Percentiles rank a stretch among this genome's conserved stretches.
phyloP scores from a whole-genome alignment of 2,797 vertebrate species.

The Podarcis lilfordi region DNA sequence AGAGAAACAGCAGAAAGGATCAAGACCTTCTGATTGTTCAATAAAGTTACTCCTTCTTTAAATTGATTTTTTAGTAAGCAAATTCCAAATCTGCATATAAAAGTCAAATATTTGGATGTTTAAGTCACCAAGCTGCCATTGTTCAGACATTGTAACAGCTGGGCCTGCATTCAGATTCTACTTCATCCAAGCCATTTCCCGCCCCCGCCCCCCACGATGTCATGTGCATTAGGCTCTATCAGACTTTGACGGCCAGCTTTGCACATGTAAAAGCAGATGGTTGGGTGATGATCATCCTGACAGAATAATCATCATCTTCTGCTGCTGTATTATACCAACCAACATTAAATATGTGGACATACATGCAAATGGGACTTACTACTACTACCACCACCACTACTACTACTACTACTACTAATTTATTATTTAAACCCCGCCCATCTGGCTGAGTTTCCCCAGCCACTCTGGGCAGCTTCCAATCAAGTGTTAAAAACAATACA shows the following conservation, averaged over 20 bases:
- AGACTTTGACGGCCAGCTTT: not conserved
- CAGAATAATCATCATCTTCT: not conserved
- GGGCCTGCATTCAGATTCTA: not conserved
- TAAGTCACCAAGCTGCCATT: not conserved
- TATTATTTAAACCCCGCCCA: too few relatives aligned
- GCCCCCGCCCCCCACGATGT: not conserved
- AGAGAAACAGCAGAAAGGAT: not conserved
- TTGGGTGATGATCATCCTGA: not conserved
- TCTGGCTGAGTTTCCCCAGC: too few relatives aligned
- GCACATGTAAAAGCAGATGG: not conserved
- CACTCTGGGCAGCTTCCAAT: too few relatives aligned
- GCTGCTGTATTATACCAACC: not conserved
- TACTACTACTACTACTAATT: too few relatives aligned
- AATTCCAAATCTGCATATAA: slow-evolving; percentile 5
- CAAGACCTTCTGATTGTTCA: not conserved
- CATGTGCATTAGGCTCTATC: not conserved
- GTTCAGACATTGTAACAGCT: not conserved
- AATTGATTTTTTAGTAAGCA: slow-evolving; percentile 7
- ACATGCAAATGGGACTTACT: too few relatives aligned
- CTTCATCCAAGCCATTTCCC: not conserved
- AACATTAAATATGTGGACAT: not conserved
- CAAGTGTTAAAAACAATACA: too few relatives aligned
- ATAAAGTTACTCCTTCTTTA: not conserved
- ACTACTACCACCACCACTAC: too few relatives aligned
- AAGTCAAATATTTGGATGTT: not conserved